These are phyloP conservation scores for Oxyruncus cristatus DNA, from an alignment of 2,113 vertebrate genomes.

Conservation along the genomic window DNA sequence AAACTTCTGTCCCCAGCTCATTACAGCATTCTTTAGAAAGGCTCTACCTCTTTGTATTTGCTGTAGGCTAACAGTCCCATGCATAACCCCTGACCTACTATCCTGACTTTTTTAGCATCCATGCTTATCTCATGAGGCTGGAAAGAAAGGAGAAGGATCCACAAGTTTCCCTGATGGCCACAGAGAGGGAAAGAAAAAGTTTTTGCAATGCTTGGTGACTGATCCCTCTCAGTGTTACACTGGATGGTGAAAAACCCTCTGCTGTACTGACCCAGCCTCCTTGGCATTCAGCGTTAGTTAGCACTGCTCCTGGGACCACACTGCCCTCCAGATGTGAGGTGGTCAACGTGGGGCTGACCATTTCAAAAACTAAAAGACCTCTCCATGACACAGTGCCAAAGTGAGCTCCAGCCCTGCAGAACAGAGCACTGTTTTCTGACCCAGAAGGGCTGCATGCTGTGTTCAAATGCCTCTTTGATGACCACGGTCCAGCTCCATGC, in stretches of 20 bases:
- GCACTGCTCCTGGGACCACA: neutral
- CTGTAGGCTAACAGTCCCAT: neutral
- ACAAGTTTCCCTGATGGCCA: neutral
- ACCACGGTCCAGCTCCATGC: fast-evolving
- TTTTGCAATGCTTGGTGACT: neutral
- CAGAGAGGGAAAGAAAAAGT: neutral
- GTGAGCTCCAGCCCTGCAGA: neutral
- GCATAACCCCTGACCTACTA: neutral
- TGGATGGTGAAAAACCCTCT: neutral
- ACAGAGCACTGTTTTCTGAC: neutral
- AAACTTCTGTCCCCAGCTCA: neutral
- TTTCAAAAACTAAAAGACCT: neutral
- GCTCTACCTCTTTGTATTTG: neutral
- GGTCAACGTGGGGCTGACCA: neutral
- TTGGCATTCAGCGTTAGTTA: fast-evolving
- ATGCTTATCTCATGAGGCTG: neutral
- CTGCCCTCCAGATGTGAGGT: neutral
- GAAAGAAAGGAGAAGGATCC: neutral
- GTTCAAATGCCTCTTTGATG: neutral
- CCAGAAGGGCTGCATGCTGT: fast-evolving
- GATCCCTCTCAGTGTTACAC: neutral
- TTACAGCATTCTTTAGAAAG: neutral
- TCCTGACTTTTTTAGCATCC: neutral
- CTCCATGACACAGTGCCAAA: neutral
- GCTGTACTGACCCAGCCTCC: too few relatives aligned